Percentiles rank a stretch among this genome's conserved stretches.
These are phyloP conservation scores for Odontomachus brunneus DNA, from an alignment of 1,140 invertebrate species.

Conservation along the genomic window DNA sequence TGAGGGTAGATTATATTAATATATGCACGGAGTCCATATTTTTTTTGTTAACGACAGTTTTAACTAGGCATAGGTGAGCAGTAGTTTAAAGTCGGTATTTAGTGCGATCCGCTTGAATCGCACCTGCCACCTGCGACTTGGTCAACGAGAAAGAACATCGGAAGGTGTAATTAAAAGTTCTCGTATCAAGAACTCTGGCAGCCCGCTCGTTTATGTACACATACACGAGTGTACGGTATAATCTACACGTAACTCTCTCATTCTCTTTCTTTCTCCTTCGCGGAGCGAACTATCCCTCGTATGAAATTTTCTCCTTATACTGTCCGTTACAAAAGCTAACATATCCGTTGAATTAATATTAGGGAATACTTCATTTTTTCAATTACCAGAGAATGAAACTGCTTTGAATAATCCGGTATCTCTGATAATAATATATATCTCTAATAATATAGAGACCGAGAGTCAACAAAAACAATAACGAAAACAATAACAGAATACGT, in stretches of 20 bases:
- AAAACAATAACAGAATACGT: too few relatives aligned
- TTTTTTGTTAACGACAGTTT: constrained; percentile 37
- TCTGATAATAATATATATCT: too few relatives aligned
- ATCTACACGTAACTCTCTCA: neutral
- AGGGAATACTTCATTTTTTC: too few relatives aligned
- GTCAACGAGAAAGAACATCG: constrained; percentile 55
- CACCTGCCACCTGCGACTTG: constrained; percentile 47
- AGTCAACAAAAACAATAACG: neutral
- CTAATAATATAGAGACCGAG: too few relatives aligned
- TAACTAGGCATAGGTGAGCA: constrained; percentile 43
- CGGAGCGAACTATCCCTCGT: neutral
- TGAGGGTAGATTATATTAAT: constrained; percentile 29
- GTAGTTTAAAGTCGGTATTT: constrained; percentile 35
- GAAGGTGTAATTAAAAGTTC: constrained; percentile 55
- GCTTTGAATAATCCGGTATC: too few relatives aligned
- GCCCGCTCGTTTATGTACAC: neutral
- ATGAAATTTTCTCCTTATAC: neutral
- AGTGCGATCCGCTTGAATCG: constrained; percentile 51
- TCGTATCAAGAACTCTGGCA: constrained; percentile 53
- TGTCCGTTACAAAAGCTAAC: too few relatives aligned
- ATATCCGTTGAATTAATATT: too few relatives aligned
- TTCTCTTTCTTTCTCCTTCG: too few relatives aligned
- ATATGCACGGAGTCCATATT: constrained; percentile 38
- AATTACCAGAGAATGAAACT: too few relatives aligned
- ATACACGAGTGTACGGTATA: neutral